A percentile compares a stretch with the other conserved stretches of the same genome.
Conservation (phyloP, 2,797 vertebrate species). For the Enteromius trimaculatus region DNA sequence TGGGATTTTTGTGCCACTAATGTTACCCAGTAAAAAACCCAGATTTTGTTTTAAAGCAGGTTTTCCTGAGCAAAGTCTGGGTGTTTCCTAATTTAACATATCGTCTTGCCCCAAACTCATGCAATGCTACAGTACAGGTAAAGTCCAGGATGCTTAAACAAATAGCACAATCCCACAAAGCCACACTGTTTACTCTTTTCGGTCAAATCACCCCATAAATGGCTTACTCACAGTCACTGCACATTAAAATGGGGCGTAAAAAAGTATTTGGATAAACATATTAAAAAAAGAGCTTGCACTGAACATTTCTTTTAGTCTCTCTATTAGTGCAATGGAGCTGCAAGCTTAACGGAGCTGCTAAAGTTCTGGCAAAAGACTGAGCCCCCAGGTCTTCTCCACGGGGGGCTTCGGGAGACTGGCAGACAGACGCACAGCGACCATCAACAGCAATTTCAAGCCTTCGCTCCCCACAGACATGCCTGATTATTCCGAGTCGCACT, state of each 20-base stretch:
- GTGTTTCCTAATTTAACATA: background rate
- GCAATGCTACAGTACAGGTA: background rate
- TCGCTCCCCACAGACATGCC: constrained; percentile 33
- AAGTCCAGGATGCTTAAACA: background rate
- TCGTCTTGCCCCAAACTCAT: background rate
- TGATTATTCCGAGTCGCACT: constrained; percentile 46
- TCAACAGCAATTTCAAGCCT: constrained; percentile 39
- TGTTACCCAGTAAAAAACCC: background rate
- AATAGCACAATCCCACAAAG: background rate
- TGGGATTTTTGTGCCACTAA: background rate
- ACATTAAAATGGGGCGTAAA: background rate
- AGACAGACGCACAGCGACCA: constrained; percentile 19
- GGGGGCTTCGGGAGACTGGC: constrained; percentile 38
- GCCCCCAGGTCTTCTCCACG: constrained; percentile 30
- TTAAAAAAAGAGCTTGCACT: background rate
- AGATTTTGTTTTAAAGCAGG: background rate
- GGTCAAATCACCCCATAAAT: constrained; percentile 4
- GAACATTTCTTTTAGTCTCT: constrained; percentile 16
- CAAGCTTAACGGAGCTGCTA: constrained; percentile 46
- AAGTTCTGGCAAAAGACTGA: constrained; percentile 41
- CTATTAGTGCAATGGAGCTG: constrained; percentile 12
- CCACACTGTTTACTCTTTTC: constrained; percentile 14
- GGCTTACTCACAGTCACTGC: background rate
- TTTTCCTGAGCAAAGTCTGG: background rate
- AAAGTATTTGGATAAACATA: background rate